Evolutionary conservation across 2,888 invertebrate genomes (phyloP).

Genomic region (Meliscaeva auricollis): DNA sequence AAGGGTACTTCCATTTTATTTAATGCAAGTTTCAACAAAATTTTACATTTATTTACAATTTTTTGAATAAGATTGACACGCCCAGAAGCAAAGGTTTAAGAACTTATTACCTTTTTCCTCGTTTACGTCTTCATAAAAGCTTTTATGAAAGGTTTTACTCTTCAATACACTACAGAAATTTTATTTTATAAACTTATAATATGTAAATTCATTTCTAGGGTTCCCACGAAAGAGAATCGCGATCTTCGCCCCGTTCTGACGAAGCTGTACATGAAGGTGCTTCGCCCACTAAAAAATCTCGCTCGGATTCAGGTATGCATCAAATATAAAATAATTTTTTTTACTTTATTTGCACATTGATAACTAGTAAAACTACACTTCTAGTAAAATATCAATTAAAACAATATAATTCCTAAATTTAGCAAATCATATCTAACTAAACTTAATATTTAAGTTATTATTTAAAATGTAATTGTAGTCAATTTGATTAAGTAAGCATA

Average conservation of each 20-base stretch:
- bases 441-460: conserved; percentile 59
- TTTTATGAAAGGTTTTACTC: background rate
- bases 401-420: conserved; percentile 63
- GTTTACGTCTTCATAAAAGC: too few species aligned
- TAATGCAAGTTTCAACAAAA: too few species aligned
- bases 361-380: conserved; percentile 67
- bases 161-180: background rate
- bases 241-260: conserved; percentile 81
- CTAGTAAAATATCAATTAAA: conserved; percentile 62
- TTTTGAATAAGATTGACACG: too few species aligned
- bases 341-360: conserved; percentile 67
- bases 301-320: conserved; percentile 80
- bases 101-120: too few species aligned
- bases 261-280: conserved; percentile 80
- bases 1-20: too few species aligned
- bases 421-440: conserved; percentile 65
- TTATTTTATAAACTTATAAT: background rate
- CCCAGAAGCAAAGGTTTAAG: too few species aligned
- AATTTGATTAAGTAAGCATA: conserved; percentile 73
- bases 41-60: too few species aligned
- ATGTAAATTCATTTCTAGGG: conserved; percentile 77
- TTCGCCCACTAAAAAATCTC: conserved; percentile 80
- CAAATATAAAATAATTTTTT: background rate
- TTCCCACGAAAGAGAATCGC: conserved; percentile 82
- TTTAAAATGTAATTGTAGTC: conserved; percentile 62